Base-by-base conservation (phyloP, 2,113 vertebrate genomes). In the Bubo blakistoni region DNA sequence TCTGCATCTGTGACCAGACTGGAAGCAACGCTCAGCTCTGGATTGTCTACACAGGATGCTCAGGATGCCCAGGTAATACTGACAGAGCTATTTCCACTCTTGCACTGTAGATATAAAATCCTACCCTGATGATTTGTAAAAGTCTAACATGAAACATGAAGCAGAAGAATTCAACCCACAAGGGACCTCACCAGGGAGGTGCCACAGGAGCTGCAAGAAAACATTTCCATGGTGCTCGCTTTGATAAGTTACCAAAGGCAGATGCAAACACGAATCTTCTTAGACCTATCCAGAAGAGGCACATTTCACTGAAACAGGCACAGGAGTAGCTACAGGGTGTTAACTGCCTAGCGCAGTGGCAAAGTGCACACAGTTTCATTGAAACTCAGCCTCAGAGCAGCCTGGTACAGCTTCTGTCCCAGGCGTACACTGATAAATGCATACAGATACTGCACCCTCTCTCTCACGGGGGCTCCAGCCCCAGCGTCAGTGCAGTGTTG, bases 391-490 rank as follows among this genome's bases (percentile, higher is more conserved):
- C 77, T 19, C n/a, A 25, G 54, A 67, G 63, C 58, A 61, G 52
- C n/a, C 52, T n/a, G 63, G 40, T 40, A 11, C 42, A 36, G 47
- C 47, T 32, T 18, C 34, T 49, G 69, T 19, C 44, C 70, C 57
- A 16, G 16, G 19, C 0, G 1, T 8, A 46, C 4, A 4, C 30
- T 18, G 72, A 16, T 2, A 25, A 42, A 49, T 24, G 51, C 67
- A 40, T 13, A 29, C 20, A 46, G 26, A 7, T 7, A 22, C 44
- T 18, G 51, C n/a, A 42, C 18, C 59, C 67, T 9, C n/a, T 25
- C n/a, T 14, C 47, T 25, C 67, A 1, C 1, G 2, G 38, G 6
- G n/a, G 29, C 49, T 65, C 40, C 42, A 47, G 47, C 70, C 42
- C 91, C 24, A 13, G 5, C 4, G 20, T 6, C 69, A 26, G 26